Base-by-base conservation (phyloP, 2,888 invertebrate genomes). In the Eristalinus aeneus region DNA sequence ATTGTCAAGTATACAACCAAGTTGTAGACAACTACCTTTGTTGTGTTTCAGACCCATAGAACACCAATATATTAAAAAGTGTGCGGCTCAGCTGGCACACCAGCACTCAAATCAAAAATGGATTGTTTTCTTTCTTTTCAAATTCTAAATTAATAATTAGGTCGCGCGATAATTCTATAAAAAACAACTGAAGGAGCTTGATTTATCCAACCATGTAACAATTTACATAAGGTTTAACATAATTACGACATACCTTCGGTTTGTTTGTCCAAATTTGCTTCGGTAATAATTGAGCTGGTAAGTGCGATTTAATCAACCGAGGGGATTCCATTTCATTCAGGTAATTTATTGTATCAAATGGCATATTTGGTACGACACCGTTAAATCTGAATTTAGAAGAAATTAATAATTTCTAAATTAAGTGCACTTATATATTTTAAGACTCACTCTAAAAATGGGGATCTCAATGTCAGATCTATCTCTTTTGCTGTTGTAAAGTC, bases 221-320 rank as follows among this genome's bases (percentile, higher is more conserved):
- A 4, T 39, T 39, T 56, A 23, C 22, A 11, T n/a, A n/a, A n/a
- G n/a, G n/a, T 3, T 56, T 6, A 72, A 98, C 94, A 53, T 97
- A 94, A 94, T 95, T 56, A 56, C 11, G 23, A 23, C 53, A 11
- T 72, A 90, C 90, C 88, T 92, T 92, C 1, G 91, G 90, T 4
- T 90, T 90, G 64, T 91, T 90, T 16, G 88, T 89, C 92, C 92
- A 92, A 20, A 92, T 23, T 71, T 92, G 90, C 3, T 89, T 88
- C 0, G 92, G 92, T 83, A 92, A 76, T 64, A 92, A 80, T 89
- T 89, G 90, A 12, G 90, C 89, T 0, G 92, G 92, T 56, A 92
- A 76, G 88, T 92, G 92, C 0, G 92, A 90, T 77, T 92, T 92
- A 6, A 92, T 90, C 0, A 92, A 86, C 2, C 92, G 89, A 0